Base-by-base conservation (phyloP, 2,113 vertebrate species). In the Rhinichthys klamathensis region DNA sequence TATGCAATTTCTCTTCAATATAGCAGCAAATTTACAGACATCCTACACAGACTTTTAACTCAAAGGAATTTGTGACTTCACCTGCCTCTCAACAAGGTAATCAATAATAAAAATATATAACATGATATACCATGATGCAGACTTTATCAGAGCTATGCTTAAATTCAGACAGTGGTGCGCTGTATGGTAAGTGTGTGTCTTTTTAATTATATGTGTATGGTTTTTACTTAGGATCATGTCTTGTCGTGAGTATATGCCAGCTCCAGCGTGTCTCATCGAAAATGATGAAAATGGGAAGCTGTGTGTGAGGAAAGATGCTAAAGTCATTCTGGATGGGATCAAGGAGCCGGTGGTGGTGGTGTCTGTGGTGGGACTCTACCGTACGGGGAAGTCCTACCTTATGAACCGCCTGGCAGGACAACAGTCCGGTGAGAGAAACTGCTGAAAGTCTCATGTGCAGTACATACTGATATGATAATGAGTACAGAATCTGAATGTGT, bases 301-400 rank as follows among this genome's bases (percentile, higher is more conserved):
- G 6, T 54, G 3, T 72, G 80, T 89, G 4, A 21, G 9, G 21
- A 41, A 67, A 56, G 67, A 90, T 27, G 84, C 88, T 16, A 84
- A 86, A 82, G 23, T 1, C 54, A 69, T 90, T 41, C 90, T 91
- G 69, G 60, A 85, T 10, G 25, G 0, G 2, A 65, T 92, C 21
- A 75, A 13, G 2, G 63, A 89, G 78, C 89, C 89, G 0, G 84
- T 91, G 82, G 84, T 87, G n/a, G 90, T 92, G 15, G 90, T 91
- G 74, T 87, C 85, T 77, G 84, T 92, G 16, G 63, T 86, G 16
- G 80, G 88, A 51, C 60, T 75, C 30, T 80, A 86, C 27, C 80
- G 89, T 4, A 82, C 84, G 2, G 89, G 89, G 4, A 89, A 90
- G 27, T 89, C 89, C 60, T 89, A 89, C 75, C 74, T 90, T 6